phyloP scores from a whole-genome alignment of 1,140 invertebrate genomes.

The Conus ventricosus region DNA sequence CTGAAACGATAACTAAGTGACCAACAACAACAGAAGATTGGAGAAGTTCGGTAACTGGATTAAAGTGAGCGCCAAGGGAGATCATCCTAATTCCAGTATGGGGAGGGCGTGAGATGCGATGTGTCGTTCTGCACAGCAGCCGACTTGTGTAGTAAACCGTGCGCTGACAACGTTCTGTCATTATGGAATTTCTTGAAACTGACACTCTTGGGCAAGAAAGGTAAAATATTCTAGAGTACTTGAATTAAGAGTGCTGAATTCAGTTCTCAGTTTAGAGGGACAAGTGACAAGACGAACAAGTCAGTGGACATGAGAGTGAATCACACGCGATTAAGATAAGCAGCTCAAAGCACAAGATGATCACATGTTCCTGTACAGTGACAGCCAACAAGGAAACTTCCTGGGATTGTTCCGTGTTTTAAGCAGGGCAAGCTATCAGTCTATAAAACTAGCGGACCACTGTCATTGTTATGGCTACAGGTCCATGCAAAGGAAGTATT shows the following conservation, averaged over 20 bases:
- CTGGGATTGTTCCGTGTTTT: background rate
- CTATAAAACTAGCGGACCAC: too few relatives aligned
- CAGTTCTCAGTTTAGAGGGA: too few relatives aligned
- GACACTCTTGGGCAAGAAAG: conserved; percentile 58
- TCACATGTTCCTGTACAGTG: background rate
- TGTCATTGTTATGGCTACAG: too few relatives aligned
- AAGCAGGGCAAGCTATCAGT: background rate
- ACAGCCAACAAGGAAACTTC: background rate
- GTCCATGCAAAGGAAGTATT: too few relatives aligned
- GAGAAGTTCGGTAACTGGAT: background rate
- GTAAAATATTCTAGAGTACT: conserved; percentile 15
- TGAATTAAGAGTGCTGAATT: too few relatives aligned
- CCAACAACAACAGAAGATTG: background rate
- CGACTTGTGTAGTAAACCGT: background rate
- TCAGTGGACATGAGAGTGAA: too few relatives aligned
- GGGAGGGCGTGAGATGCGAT: conserved; percentile 7
- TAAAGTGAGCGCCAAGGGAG: background rate
- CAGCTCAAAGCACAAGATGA: background rate
- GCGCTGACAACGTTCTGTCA: background rate
- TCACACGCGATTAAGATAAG: too few relatives aligned
- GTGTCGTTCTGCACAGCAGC: background rate
- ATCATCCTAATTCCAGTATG: background rate
- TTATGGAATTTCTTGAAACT: conserved; percentile 60
- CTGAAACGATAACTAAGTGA: too few relatives aligned
- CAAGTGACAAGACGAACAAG: too few relatives aligned